Evolutionary conservation across 2,113 vertebrate species (phyloP), one percentile per base, ranked within the genome.

Genomic region (Ophiodon elongatus): DNA sequence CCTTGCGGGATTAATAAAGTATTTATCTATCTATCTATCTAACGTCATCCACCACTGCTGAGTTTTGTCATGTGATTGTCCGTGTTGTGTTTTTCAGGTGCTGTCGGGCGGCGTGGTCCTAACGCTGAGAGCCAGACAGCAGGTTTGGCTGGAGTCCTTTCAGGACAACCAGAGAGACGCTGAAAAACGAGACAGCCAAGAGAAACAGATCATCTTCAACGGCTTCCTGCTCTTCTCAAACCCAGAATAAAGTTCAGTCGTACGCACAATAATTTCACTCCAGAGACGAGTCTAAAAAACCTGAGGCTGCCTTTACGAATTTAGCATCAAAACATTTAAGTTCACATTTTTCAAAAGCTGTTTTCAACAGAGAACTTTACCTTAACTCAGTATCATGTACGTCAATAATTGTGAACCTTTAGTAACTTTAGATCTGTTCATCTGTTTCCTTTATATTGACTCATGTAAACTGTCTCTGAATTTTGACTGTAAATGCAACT

Each of bases 211-310:
- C 70, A 77, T 77, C 86, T 93, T 93, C 88, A 93, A 21, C 6
- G 92, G 92, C 57, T 93, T 93, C 76, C 73, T 91, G 80, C 33
- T 93, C 50, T 93, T 88, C 70, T 1, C 25, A 29, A 17, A 21
- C 11, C 0, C 6, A 14, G 4, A 60, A 25, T 78, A 25, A 69
- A 62, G 57, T 43, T 29, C 17, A 35, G 4, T 2, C 4, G 2
- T 27, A 14, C 2, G 0, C 17, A 15, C 25, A 6, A 5, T 39
- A 1, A 68, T 67, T 43, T 62, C 15, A 50, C 31, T 5, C 1
- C 29, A 75, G 43, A 65, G 50, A 66, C 37, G 37, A 39, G 37
- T 9, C 37, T 15, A 15, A 45, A 45, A 43, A 43, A 68, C 56
- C n/a, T 8, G n/a, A 72, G 8, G 2, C 13, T 27, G 66, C 4